Conservation (phyloP, 2,113 vertebrate genomes). For the Pomatorhinus ruficollis region DNA sequence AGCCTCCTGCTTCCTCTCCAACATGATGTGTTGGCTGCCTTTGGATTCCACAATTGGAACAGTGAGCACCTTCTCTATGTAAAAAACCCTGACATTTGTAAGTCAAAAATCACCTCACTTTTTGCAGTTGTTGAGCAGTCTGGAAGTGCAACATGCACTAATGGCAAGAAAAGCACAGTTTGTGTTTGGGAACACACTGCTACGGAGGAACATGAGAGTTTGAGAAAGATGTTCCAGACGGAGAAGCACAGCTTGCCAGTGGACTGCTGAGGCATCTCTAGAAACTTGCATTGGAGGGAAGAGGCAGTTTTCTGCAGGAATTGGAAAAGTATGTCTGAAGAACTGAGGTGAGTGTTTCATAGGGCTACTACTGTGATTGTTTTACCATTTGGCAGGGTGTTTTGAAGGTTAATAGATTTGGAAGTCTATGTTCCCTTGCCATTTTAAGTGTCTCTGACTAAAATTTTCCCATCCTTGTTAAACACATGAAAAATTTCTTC, state of each 20-base stretch:
- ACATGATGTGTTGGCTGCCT: neutral
- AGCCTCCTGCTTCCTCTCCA: neutral
- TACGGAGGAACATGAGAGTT: neutral
- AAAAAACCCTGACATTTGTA: neutral
- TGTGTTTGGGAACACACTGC: neutral
- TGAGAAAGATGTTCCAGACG: neutral
- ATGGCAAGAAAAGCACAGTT: neutral
- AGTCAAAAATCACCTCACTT: neutral
- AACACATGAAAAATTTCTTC: neutral
- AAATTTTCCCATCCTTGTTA: neutral
- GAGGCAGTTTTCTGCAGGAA: neutral
- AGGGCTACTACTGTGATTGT: neutral
- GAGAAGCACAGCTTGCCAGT: neutral
- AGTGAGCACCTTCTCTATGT: neutral
- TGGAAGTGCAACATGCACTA: neutral
- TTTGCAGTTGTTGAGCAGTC: neutral
- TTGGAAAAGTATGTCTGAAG: neutral
- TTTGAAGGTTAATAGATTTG: neutral
- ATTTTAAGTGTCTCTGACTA: neutral
- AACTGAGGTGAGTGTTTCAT: neutral
- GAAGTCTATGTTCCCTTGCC: neutral
- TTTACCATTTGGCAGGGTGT: neutral
- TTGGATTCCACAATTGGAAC: neutral
- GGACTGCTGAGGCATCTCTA: neutral
- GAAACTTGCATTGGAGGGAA: neutral